phyloP scores from a whole-genome alignment of 2,888 invertebrate genomes.

The Harpalus rufipes region DNA sequence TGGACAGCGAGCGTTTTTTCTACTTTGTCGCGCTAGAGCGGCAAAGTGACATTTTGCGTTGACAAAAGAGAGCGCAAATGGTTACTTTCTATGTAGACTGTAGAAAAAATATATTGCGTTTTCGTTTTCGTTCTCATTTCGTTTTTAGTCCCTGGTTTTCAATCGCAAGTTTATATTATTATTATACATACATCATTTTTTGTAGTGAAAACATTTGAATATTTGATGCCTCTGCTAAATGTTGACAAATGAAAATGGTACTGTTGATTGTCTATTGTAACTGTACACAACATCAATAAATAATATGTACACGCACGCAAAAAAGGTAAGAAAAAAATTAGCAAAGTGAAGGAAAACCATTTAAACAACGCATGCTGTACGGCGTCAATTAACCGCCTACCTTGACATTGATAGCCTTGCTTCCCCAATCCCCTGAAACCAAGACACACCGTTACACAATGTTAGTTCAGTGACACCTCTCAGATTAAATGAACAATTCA shows the following conservation, averaged over 20 bases:
- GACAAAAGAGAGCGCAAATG: too few species aligned
- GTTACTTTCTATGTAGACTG: too few species aligned
- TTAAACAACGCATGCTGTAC: constrained; percentile 61
- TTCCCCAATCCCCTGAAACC: constrained; percentile 96
- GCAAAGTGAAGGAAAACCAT: constrained; percentile 66
- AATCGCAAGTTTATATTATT: too few species aligned
- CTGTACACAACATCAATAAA: constrained; percentile 43
- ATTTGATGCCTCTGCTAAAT: neutral
- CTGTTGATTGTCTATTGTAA: constrained; percentile 1
- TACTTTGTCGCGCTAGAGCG: too few species aligned
- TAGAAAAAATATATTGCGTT: too few species aligned
- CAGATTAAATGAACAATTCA: constrained; percentile 69
- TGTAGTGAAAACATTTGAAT: too few species aligned
- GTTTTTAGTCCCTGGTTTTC: too few species aligned
- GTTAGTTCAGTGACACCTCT: constrained; percentile 69
- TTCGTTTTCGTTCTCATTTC: too few species aligned
- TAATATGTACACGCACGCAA: constrained; percentile 64
- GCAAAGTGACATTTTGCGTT: too few species aligned
- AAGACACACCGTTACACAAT: constrained; percentile 76
- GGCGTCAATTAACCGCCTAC: constrained; percentile 78
- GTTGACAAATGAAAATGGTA: neutral
- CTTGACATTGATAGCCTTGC: constrained; percentile 99
- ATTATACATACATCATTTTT: too few species aligned
- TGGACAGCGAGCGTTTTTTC: too few species aligned
- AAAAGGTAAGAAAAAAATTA: constrained; percentile 62